A percentile compares a stretch with the other conserved stretches of the same genome.
Evolutionary conservation across 2,113 vertebrate genomes (phyloP).

Genomic region (Cyrtonyx montezumae): DNA sequence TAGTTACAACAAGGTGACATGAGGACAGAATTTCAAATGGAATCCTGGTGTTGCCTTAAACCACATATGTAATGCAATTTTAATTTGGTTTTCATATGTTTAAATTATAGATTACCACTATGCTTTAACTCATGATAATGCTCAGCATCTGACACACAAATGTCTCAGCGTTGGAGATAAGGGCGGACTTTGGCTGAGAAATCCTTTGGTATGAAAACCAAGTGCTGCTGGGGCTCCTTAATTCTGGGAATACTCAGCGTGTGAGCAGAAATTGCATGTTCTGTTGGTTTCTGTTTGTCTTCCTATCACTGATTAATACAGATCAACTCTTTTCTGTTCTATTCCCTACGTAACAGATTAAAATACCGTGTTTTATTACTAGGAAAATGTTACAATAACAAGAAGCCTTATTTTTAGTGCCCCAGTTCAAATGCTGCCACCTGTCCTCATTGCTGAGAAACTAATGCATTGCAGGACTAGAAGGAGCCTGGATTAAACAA

Average conservation of each 20-base stretch:
- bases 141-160: background rate
- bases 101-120: slow-evolving; percentile 64
- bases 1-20: slow-evolving; percentile 51
- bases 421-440: background rate
- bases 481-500: background rate
- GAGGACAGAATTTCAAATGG: slow-evolving; percentile 54
- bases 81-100: slow-evolving; percentile 40
- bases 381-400: background rate
- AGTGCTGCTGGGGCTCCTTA: background rate
- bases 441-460: background rate
- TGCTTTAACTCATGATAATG: background rate
- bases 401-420: background rate
- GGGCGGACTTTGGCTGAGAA: background rate
- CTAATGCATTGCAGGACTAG: background rate
- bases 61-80: slow-evolving; percentile 61
- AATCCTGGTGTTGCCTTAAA: slow-evolving; percentile 49
- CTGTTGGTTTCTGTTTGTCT: background rate
- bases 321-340: background rate
- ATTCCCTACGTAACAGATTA: fast-evolving
- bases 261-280: background rate
- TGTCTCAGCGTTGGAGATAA: background rate
- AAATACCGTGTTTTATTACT: background rate
- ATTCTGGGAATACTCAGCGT: background rate
- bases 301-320: background rate
- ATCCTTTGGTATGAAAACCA: background rate